Evolutionary conservation across 1,140 invertebrate species (phyloP).

Genomic region (Dendroctonus ponderosae): DNA sequence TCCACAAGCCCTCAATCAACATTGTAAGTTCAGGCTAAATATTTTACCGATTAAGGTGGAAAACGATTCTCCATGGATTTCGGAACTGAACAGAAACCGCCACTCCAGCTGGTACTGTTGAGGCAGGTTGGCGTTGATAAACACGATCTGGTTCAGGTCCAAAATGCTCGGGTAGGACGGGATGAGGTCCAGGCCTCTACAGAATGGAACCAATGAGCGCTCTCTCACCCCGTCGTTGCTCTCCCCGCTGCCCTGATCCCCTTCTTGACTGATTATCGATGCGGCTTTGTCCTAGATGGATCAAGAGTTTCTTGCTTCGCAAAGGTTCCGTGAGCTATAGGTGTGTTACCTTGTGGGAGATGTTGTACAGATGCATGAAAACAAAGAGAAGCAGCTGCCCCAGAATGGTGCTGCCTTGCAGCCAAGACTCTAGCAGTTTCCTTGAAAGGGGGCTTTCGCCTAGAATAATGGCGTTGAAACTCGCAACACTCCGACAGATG

Average conservation of each 20-base stretch:
- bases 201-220: slow-evolving; percentile 55
- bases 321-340: too few relatives aligned
- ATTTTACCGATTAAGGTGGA: slow-evolving; percentile 68
- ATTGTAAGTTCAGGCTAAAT: slow-evolving; percentile 28
- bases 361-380: slow-evolving; percentile 49
- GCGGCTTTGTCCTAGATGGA: too few relatives aligned
- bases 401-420: slow-evolving; percentile 46
- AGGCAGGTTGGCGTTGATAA: slow-evolving; percentile 73
- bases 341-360: slow-evolving; percentile 45
- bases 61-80: slow-evolving; percentile 81
- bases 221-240: slow-evolving; percentile 45
- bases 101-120: slow-evolving; percentile 70
- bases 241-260: slow-evolving; percentile 9
- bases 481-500: background rate
- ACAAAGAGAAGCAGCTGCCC: slow-evolving; percentile 48
- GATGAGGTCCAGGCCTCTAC: slow-evolving; percentile 64
- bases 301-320: too few relatives aligned
- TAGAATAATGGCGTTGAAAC: slow-evolving; percentile 5
- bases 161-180: slow-evolving; percentile 75
- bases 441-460: slow-evolving; percentile 42
- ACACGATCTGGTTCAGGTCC: slow-evolving; percentile 73
- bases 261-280: too few relatives aligned
- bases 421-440: slow-evolving; percentile 45
- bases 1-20: slow-evolving; percentile 34
- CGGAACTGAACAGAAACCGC: slow-evolving; percentile 80